phyloP scores from a whole-genome alignment of 2,797 vertebrate species.

The Lithobates pipiens region DNA sequence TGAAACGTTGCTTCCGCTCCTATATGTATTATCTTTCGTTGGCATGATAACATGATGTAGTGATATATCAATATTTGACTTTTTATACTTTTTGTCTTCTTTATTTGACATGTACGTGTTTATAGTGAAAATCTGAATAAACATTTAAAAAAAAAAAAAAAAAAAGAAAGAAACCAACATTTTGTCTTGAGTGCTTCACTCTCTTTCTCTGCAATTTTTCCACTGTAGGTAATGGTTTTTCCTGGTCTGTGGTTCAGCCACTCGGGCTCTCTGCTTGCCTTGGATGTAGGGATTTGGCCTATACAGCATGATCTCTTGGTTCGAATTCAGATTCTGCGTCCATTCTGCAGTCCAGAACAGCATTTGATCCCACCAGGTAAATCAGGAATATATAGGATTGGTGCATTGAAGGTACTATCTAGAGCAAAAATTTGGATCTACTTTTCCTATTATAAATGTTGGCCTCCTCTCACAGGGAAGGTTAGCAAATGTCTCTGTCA shows the following conservation, averaged over 20 bases:
- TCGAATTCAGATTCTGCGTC: constrained; percentile 79
- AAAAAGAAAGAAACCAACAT: background rate
- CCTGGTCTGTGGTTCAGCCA: constrained; percentile 86
- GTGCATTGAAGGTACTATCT: too few relatives aligned
- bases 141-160: too few relatives aligned
- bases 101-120: too few relatives aligned
- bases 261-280: constrained; percentile 74
- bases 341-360: constrained; percentile 79
- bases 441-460: background rate
- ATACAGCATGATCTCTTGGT: constrained; percentile 67
- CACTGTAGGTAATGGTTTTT: constrained; percentile 79
- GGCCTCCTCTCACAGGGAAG: background rate
- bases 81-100: too few relatives aligned
- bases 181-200: background rate
- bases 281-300: constrained; percentile 77
- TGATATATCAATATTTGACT: too few relatives aligned
- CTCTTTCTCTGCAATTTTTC: background rate
- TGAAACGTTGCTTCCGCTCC: too few relatives aligned
- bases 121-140: too few relatives aligned
- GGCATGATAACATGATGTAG: too few relatives aligned
- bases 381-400: background rate
- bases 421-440: background rate
- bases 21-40: too few relatives aligned
- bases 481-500: background rate
- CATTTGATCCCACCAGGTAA: constrained; percentile 81